Evolutionary conservation across 2,113 vertebrate species (phyloP), one percentile per base, ranked within the genome.

Genomic region (Melanerpes aurifrons): DNA sequence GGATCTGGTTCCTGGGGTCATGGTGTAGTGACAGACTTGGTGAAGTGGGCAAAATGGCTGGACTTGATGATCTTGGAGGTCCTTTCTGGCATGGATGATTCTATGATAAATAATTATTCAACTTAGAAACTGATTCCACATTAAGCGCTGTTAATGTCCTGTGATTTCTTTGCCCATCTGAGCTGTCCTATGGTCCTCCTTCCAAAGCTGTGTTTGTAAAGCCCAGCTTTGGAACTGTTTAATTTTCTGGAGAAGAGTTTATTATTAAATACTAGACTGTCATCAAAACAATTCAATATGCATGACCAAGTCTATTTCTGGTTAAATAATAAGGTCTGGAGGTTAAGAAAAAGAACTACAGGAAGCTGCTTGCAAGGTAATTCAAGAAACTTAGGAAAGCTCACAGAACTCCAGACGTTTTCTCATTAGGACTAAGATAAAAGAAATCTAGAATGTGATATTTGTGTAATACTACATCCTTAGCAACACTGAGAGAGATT

Each of bases 251-350:
- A 86, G 66, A 88, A 81, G 37, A 58, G 28, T 90, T 96, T 93
- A 86, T 89, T 93, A 90, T 83, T 94, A 95, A 95, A 94, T 69
- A 92, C 37, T 87, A 86, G 75, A 69, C 89, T 87, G 72, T 80
- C 93, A 91, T 87, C 82, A 90, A 96, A 96, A 93, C 82, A 95
- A 96, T 95, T 95, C 93, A 96, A 71, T 86, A 95, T 93, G 87
- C 66, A 45, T 86, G 91, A 95, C 91, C 91, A 91, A 72, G 83
- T 96, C 82, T 95, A 93, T 93, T 88, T 96, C 85, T 95, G 90
- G 95, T 96, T 96, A 95, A 95, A 96, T 91, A 96, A 76, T 93
- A 92, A 62, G 90, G 88, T 92, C 93, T 94, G 48, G 80, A 77
- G 86, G 90, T 96, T 95, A 92, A 94, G 93, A 93, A 86, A 92